Percentiles rank a stretch among this genome's conserved stretches.
Evolutionary conservation across 2,113 vertebrate genomes (phyloP).

Genomic region (Cyrtonyx montezumae): DNA sequence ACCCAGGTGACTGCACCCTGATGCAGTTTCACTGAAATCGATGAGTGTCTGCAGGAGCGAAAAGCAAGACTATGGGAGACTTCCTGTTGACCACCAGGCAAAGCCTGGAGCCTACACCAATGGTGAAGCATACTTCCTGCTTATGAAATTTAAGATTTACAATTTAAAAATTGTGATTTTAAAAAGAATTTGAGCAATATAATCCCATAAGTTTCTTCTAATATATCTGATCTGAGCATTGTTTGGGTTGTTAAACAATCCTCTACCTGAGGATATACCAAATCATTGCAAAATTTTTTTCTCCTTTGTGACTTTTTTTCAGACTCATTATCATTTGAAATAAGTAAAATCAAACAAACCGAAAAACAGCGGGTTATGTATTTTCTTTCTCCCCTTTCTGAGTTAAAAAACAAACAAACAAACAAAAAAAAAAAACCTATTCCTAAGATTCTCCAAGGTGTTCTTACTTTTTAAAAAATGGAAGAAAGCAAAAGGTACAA

Average conservation of each 20-base stretch:
- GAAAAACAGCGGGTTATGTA: not conserved
- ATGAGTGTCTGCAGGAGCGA: not conserved
- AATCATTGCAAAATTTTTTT: not conserved
- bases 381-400: not conserved
- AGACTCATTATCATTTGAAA: not conserved
- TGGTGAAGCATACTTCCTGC: not conserved
- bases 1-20: not conserved
- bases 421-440: not conserved
- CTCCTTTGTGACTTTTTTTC: not conserved
- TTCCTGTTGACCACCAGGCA: not conserved
- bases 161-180: not conserved
- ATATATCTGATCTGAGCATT: not conserved
- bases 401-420: not conserved
- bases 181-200: not conserved
- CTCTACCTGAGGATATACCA: not conserved
- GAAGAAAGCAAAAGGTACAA: constrained; percentile 9
- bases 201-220: not conserved
- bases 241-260: not conserved
- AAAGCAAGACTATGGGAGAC: not conserved
- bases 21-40: not conserved
- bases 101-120: not conserved
- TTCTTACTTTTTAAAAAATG: not conserved
- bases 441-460: not conserved
- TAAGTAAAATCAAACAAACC: not conserved
- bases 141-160: not conserved